Evolutionary conservation across 2,113 vertebrate genomes (phyloP).

Genomic region (Ascaphus truei): DNA sequence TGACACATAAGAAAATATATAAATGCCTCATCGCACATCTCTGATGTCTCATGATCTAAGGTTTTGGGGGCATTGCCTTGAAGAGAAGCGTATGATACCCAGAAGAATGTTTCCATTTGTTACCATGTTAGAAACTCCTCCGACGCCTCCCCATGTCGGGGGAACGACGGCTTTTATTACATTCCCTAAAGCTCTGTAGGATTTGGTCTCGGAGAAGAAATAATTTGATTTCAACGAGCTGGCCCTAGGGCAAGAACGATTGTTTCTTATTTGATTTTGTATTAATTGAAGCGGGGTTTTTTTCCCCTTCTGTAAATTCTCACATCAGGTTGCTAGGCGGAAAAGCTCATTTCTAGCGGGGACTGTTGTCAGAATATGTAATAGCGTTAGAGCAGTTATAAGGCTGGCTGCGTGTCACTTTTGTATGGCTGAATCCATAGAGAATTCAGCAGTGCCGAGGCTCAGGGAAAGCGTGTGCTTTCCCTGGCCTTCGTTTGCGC

Average conservation of each 20-base stretch:
- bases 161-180: slow-evolving; percentile 4
- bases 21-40: neutral
- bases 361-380: no score
- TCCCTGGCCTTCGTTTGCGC: no score
- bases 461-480: no score
- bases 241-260: slow-evolving; percentile 2
- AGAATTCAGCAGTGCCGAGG: no score
- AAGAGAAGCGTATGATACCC: neutral
- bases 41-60: neutral
- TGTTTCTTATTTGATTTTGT: slow-evolving; percentile 30
- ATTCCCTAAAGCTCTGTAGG: slow-evolving; percentile 24
- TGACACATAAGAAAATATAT: neutral
- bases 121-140: neutral
- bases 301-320: neutral
- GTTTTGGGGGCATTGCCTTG: neutral
- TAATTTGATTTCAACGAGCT: slow-evolving; percentile 31
- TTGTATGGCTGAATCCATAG: no score
- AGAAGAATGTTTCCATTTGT: neutral
- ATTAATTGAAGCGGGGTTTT: slow-evolving; percentile 24
- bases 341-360: neutral
- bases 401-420: no score
- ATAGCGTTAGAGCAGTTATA: no score
- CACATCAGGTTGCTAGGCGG: slow-evolving; percentile 3
- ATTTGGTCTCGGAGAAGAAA: slow-evolving; percentile 25
- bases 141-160: neutral